A percentile compares a stretch with the other conserved stretches of the same genome.
These are phyloP conservation scores for Halcyon senegalensis DNA, from an alignment of 2,113 vertebrate species.

Conservation along the genomic window DNA sequence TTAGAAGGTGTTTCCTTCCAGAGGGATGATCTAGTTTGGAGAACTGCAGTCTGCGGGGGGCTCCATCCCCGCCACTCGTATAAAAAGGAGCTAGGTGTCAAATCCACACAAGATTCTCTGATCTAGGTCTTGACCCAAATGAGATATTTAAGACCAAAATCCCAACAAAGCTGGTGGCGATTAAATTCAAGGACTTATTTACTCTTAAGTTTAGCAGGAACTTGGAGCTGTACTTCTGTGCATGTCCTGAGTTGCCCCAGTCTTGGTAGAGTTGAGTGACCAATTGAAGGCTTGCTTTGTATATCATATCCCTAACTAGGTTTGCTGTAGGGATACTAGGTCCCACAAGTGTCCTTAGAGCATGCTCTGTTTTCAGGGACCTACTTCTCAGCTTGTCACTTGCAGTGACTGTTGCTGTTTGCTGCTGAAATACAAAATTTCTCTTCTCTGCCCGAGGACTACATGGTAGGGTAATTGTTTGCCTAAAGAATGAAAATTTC, in stretches of 20 bases:
- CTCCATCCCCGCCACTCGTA: neutral
- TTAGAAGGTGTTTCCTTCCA: neutral
- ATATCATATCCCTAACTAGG: neutral
- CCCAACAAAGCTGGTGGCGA: neutral
- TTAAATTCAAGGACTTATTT: neutral
- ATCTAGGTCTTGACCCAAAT: neutral
- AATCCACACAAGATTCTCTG: neutral
- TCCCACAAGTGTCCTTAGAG: neutral
- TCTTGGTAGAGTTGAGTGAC: neutral
- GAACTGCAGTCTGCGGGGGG: neutral
- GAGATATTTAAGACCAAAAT: neutral
- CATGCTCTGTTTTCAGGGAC: neutral
- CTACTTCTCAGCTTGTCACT: neutral
- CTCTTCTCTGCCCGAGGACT: fast-evolving
- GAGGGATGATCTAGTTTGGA: neutral
- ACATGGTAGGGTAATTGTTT: neutral
- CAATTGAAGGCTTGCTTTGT: neutral
- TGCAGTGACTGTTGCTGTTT: neutral
- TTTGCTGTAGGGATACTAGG: neutral
- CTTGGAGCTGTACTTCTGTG: neutral
- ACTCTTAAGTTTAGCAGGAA: neutral
- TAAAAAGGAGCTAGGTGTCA: neutral
- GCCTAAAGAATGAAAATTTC: neutral
- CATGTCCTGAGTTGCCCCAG: neutral
- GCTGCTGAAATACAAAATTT: neutral